Percentiles rank a stretch among this genome's conserved stretches.
Evolutionary conservation across 2,888 invertebrate species (phyloP).

Genomic region (Leptogaster cylindrica): DNA sequence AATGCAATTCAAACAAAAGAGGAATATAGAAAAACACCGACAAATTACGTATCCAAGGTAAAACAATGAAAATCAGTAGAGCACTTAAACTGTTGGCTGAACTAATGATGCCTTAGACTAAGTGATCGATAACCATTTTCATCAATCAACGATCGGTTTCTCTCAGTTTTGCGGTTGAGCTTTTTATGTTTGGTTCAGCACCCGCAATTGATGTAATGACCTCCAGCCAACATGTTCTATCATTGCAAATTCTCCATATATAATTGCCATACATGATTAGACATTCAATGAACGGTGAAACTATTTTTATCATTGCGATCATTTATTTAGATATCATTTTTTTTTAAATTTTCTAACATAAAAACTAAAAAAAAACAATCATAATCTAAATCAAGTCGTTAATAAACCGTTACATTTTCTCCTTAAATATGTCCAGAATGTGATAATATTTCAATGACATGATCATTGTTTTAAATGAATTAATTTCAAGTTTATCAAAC

Average conservation of each 20-base stretch:
- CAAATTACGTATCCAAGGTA: conserved; percentile 18
- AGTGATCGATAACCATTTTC: conserved; percentile 32
- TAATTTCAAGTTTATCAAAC: conserved; percentile 33
- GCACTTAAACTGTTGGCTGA: conserved; percentile 35
- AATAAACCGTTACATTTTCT: too few species aligned
- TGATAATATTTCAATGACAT: conserved; percentile 41
- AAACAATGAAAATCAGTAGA: conserved; percentile 21
- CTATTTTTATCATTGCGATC: conserved; percentile 22
- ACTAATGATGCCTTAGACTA: conserved; percentile 28
- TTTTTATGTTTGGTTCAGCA: neutral
- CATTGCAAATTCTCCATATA: neutral
- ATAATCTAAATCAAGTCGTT: neutral
- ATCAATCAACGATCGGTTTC: conserved; percentile 12
- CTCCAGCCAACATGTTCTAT: neutral
- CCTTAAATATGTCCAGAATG: too few species aligned
- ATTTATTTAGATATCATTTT: neutral
- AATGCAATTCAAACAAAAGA: neutral
- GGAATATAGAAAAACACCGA: conserved; percentile 22
- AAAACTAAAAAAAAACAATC: neutral
- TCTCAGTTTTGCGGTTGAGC: neutral
- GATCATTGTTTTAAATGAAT: conserved; percentile 41
- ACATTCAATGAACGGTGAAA: conserved; percentile 32
- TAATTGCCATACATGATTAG: conserved; percentile 29
- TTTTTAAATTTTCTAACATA: neutral
- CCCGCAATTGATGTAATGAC: neutral